These are phyloP conservation scores for Hypomesus transpacificus DNA, from an alignment of 2,113 vertebrate genomes.

Conservation along the genomic window DNA sequence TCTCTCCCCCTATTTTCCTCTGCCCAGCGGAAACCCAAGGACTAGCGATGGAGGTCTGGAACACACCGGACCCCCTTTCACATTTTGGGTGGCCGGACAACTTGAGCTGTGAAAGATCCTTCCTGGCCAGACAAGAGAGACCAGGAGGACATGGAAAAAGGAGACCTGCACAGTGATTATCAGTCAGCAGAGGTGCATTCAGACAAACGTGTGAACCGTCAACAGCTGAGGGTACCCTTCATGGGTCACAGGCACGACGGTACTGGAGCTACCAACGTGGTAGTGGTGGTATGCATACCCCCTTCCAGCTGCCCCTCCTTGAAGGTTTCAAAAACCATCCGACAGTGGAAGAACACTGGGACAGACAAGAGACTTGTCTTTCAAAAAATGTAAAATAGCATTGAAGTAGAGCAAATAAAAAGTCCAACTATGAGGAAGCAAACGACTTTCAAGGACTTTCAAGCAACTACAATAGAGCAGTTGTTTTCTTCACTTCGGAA, in stretches of 20 bases:
- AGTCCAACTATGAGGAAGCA: not conserved
- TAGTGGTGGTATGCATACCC: no score
- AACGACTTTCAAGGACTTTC: not conserved
- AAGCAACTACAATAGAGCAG: not conserved
- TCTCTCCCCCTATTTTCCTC: slow-evolving; percentile 52
- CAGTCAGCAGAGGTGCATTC: no score
- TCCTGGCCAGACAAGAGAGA: slow-evolving; percentile 50
- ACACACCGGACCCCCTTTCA: slow-evolving; percentile 50
- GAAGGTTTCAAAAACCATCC: no score
- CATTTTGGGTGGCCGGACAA: slow-evolving; percentile 66
- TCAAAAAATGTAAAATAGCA: no score
- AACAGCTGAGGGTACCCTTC: no score
- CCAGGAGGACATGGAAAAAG: slow-evolving; percentile 35
- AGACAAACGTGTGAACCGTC: no score
- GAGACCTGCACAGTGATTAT: slow-evolving; percentile 52
- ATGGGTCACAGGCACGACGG: no score
- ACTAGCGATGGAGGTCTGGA: slow-evolving; percentile 53
- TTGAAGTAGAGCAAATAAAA: not conserved
- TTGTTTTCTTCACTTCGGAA: not conserved
- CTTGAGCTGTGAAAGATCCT: slow-evolving; percentile 66
- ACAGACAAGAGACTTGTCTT: no score
- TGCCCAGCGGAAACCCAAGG: slow-evolving; percentile 54
- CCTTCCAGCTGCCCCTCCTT: no score
- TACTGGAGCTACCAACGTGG: no score
- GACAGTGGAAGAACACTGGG: no score